Percentiles rank a stretch among this genome's conserved stretches.
Conservation (phyloP, 2,797 vertebrate genomes). For the Microtus obscurus region DNA sequence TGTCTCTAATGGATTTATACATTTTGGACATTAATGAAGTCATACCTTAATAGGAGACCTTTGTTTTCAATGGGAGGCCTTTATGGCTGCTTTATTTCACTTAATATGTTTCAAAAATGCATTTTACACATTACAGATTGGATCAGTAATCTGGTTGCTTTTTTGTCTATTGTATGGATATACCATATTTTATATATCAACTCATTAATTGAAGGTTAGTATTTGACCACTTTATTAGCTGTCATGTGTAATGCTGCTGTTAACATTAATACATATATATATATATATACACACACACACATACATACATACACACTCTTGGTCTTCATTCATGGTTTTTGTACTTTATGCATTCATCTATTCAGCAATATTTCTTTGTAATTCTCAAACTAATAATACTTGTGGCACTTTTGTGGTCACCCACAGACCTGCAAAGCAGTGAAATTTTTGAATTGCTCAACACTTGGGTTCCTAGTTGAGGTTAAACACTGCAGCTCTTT, state of each 20-base stretch:
- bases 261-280: not conserved
- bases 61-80: not conserved
- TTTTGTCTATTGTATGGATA: conserved; percentile 2
- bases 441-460: conserved; percentile 25
- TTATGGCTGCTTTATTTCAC: conserved; percentile 32
- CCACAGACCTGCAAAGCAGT: not conserved
- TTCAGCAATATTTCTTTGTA: conserved; percentile 41
- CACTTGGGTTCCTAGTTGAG: not conserved
- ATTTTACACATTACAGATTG: not conserved
- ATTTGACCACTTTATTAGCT: conserved; percentile 24
- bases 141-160: not conserved
- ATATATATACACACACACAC: too few relatives aligned
- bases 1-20: not conserved
- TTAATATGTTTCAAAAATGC: conserved; percentile 5
- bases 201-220: conserved; percentile 7
- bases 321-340: not conserved
- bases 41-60: not conserved
- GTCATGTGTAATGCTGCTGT: not conserved
- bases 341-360: conserved; percentile 42
- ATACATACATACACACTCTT: not conserved
- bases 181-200: not conserved
- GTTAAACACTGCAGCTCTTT: conserved; percentile 2
- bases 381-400: conserved; percentile 9
- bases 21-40: conserved; percentile 3
- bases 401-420: not conserved